Base-by-base conservation (phyloP, 2,888 invertebrate species). In the Itoplectis maculator region DNA sequence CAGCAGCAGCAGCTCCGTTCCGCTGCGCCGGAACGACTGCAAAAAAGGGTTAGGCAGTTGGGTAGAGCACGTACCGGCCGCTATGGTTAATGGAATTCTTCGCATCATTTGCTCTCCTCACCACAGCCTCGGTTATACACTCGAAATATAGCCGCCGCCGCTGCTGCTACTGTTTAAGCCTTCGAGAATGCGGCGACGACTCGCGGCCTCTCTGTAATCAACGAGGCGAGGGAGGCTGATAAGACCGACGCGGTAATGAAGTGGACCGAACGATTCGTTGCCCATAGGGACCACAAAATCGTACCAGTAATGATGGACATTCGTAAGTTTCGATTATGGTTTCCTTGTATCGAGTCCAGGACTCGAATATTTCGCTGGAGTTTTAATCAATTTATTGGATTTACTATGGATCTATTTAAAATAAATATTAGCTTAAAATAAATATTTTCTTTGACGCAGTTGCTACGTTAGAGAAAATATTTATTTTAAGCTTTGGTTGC, bases 1-100 rank as follows among this genome's bases (percentile, higher is more conserved):
- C n/a, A 51, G 20, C 51, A 20, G 11, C 51, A 3, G 11, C 20
- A 18, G 51, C 20, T n/a, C 23, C 29, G 47, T 15, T 18, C 18
- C n/a, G 9, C 51, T 3, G 6, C 40, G 49, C 49, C 47, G 61
- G 51, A 68, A 59, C 51, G 70, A 15, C 15, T 8, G 49, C 37
- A 40, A 69, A 70, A 42, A 70, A 29, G 51, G 40, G 9, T 63
- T 51, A 45, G 11, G 15, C 69, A 42, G 49, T 63, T 70, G 29
- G 40, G 6, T 29, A 66, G 40, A 66, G 40, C 42, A 45, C 18
- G 75, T 35, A 47, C 15, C 18, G 6, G 40, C 11, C 20, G 23
- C 11, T 20, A n/a, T n/a, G 18, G 47, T 35, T 35, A 56, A 23
- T 59, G 29, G 56, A 49, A 66, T 66, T 66, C 29, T 29, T 66